Evolutionary conservation across 2,113 vertebrate species (phyloP), one percentile per base, ranked within the genome.

Genomic region (Rhea americana): DNA sequence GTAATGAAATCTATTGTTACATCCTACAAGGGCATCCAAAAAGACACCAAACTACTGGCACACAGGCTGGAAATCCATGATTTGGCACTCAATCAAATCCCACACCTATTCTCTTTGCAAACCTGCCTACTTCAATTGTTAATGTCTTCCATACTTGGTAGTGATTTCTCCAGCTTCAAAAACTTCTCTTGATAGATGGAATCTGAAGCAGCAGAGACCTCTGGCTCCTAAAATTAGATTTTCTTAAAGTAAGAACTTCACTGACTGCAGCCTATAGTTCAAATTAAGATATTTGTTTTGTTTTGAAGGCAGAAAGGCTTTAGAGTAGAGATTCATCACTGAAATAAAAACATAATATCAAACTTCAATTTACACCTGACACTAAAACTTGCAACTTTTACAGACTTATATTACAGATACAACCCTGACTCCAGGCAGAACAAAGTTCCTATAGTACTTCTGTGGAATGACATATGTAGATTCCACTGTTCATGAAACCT

Each of bases 21-120:
- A 90, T 8, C 51, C 56, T 48, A 71, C 94, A 96, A 96, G 94
- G 95, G 66, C 95, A 96, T 90, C 39, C 85, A 91, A 85, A 96
- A 96, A 96, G 95, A 91, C 90, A 93, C 76, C 66, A 88, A 91
- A 91, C 76, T 94, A 95, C 87, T 92, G 85, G 87, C 94, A 95
- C 87, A 77, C 80, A 89, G 39, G 43, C 73, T 83, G 91, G 65
- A 92, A 96, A 95, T 85, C 87, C 79, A 91, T 51, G 13, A 90
- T 93, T 77, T 96, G 90, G 95, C 94, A 87, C 20, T 86, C 43
- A 61, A 90, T 91, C 95, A 96, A 96, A 93, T 94, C 68, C 95
- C 82, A 93, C 73, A 82, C 35, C 78, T 95, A 93, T 39, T 85
- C 79, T 84, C 88, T 83, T 37, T 83, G 85, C 82, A 96, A 94